Evolutionary conservation across 1,140 invertebrate species (phyloP), one percentile per base, ranked within the genome.

Genomic region (Amphibalanus amphitrite): DNA sequence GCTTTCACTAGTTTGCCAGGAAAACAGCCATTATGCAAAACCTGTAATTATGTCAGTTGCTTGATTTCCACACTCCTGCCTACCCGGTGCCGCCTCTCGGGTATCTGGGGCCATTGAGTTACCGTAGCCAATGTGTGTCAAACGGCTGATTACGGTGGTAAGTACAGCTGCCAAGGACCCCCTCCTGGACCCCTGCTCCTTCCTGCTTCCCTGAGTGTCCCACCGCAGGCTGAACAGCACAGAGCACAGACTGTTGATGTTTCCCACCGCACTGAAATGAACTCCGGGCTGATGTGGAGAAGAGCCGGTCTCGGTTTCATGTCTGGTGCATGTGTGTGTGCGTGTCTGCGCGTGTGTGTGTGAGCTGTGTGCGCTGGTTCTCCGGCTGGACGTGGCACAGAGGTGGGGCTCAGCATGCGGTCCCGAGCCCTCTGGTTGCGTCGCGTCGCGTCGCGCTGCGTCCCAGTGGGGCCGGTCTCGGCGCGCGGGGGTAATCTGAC

Each of bases 11-110:
- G 47, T 59, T 59, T 59, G 47, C 47, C 10, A 59, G 47, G 47
- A 59, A 59, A 59, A 59, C 47, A 59, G 1, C 20, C 47, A 59
- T 59, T 59, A 59, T 59, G 47, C 6, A 59, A 59, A 23, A 23
- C 47, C 47, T 59, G 20, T 59, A 59, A 59, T 59, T 59, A 59
- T 23, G 47, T 20, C 20, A 15, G 33, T 38, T 38, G 33, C 33
- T 65, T 65, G 64, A 65, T 65, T 65, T 65, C 26, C 64, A 65
- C 26, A 65, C 26, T n/a, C 6, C 64, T 65, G 64, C 64, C 64
- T 23, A 23, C 64, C n/a, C n/a, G n/a, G n/a, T n/a, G n/a, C n/a
- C n/a, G n/a, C n/a, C n/a, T n/a, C n/a, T n/a, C n/a, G n/a, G n/a
- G n/a, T n/a, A n/a, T n/a, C n/a, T n/a, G n/a, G n/a, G n/a, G n/a